A percentile compares a stretch with the other conserved stretches of the same genome.
These are phyloP conservation scores for Aphodius sticticus DNA, from an alignment of 2,888 invertebrate genomes.

Conservation along the genomic window DNA sequence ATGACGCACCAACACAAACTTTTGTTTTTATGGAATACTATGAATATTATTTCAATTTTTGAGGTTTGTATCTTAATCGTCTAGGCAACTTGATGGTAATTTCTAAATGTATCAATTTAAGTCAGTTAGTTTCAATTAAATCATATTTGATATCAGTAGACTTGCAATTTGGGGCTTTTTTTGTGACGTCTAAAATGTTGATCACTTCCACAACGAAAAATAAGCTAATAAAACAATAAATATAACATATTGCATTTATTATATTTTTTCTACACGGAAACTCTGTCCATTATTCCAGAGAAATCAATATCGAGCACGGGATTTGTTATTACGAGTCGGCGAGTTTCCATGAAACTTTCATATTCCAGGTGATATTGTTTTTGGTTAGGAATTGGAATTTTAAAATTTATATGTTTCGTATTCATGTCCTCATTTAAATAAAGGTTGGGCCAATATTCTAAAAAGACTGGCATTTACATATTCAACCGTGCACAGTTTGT, in stretches of 20 bases:
- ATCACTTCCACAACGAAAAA: not conserved
- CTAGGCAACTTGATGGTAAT: too few species aligned
- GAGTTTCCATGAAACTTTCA: not conserved
- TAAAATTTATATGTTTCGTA: not conserved
- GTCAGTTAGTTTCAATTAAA: too few species aligned
- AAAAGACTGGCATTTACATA: not conserved
- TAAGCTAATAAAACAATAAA: not conserved
- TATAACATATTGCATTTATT: not conserved
- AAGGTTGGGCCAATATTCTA: not conserved
- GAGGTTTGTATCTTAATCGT: too few species aligned
- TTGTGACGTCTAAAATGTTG: too few species aligned
- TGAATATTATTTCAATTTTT: too few species aligned
- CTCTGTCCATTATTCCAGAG: not conserved
- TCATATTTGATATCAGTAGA: too few species aligned
- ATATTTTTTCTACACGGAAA: not conserved
- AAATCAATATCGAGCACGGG: not conserved
- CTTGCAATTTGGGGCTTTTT: too few species aligned
- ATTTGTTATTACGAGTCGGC: not conserved
- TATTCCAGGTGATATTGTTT: not conserved
- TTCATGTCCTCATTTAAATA: slow-evolving; percentile 4
- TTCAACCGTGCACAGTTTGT: not conserved
- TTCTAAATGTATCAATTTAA: too few species aligned
- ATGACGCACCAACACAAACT: too few species aligned
- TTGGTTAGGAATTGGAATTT: not conserved
- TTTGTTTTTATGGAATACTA: too few species aligned